phyloP scores from a whole-genome alignment of 2,113 vertebrate species.

The Sminthopsis crassicaudata region DNA sequence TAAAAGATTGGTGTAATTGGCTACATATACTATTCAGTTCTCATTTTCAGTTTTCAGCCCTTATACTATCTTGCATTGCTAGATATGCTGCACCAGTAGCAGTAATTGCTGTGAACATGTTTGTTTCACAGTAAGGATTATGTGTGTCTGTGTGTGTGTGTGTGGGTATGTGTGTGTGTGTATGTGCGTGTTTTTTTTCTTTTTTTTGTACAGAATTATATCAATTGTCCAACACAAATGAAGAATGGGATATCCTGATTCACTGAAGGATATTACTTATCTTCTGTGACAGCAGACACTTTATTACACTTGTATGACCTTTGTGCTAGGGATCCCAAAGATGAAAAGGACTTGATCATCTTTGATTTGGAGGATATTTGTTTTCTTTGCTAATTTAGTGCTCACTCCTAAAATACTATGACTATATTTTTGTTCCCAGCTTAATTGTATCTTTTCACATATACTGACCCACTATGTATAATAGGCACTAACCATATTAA shows the following conservation, averaged over 20 bases:
- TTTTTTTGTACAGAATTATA: not conserved
- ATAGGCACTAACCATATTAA: not conserved
- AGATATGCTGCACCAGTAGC: not conserved
- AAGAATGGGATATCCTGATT: not conserved
- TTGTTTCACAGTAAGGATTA: not conserved
- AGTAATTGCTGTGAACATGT: not conserved
- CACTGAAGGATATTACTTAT: not conserved
- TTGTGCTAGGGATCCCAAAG: not conserved
- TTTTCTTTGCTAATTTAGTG: not conserved
- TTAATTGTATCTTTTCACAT: not conserved
- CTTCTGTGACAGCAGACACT: not conserved
- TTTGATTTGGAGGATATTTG: not conserved
- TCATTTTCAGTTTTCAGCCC: not conserved
- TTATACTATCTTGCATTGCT: constrained; percentile 18
- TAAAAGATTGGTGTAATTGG: not conserved
- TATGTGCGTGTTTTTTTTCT: too few relatives aligned
- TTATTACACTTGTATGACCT: not conserved
- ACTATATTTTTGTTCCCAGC: not conserved
- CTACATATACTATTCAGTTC: not conserved
- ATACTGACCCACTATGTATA: not conserved
- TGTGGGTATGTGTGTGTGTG: too few relatives aligned
- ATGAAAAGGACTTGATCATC: not conserved
- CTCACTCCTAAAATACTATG: not conserved
- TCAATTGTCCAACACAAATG: not conserved
- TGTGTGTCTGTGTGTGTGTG: too few relatives aligned